Conservation (phyloP, 1,140 invertebrate species). For the Thaumetopoea pityocampa region DNA sequence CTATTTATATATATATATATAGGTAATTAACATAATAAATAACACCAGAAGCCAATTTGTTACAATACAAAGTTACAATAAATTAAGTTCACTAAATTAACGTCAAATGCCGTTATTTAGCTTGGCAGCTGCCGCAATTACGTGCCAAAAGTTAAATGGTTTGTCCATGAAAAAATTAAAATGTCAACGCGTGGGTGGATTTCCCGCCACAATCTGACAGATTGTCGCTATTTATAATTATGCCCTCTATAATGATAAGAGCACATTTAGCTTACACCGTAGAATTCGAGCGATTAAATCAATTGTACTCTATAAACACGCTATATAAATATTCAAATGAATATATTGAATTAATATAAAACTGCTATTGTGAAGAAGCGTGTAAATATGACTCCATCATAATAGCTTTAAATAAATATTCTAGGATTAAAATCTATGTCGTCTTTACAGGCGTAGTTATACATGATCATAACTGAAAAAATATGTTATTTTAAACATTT, state of each 20-base stretch:
- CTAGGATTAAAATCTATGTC: too few species aligned
- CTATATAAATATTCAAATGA: too few species aligned
- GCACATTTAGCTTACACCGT: not conserved
- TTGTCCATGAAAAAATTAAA: constrained; percentile 37
- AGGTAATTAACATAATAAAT: constrained; percentile 7
- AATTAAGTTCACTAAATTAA: constrained; percentile 26
- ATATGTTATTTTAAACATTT: too few species aligned
- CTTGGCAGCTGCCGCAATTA: constrained; percentile 24
- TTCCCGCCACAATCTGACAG: constrained; percentile 56
- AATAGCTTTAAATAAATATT: too few species aligned
- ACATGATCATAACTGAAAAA: too few species aligned
- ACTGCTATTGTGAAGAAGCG: too few species aligned
- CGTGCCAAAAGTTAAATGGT: constrained; percentile 19
- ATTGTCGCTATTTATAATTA: constrained; percentile 41
- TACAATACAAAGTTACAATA: too few species aligned
- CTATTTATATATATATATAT: constrained; percentile 2
- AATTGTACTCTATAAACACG: constrained; percentile 9
- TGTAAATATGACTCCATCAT: too few species aligned
- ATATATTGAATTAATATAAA: too few species aligned
- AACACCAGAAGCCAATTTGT: constrained; percentile 4
- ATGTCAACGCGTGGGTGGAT: constrained; percentile 42
- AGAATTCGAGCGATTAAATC: constrained; percentile 3
- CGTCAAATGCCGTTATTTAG: constrained; percentile 18
- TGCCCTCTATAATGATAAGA: constrained; percentile 3
- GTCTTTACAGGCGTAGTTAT: too few species aligned